phyloP scores from a whole-genome alignment of 2,113 vertebrate genomes.

The Otis tarda region DNA sequence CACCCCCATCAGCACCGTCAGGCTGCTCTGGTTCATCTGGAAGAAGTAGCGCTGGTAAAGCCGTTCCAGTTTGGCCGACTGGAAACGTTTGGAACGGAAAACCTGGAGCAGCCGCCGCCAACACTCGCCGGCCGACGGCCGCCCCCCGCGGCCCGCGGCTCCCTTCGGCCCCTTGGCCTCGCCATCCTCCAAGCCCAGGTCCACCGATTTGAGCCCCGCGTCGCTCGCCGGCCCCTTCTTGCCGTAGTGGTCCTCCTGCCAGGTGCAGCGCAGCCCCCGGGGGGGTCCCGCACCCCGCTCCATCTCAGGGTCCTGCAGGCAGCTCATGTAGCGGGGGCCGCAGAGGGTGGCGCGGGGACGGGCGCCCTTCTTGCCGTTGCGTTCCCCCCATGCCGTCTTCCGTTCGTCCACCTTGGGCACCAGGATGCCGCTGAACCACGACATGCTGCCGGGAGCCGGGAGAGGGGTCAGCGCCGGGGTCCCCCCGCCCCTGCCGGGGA shows the following conservation, averaged over 20 bases:
- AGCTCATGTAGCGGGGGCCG: conserved; percentile 93
- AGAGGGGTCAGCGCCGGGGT: background rate
- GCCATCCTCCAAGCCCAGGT: conserved; percentile 86
- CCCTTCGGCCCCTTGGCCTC: conserved; percentile 73
- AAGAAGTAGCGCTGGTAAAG: conserved; percentile 99
- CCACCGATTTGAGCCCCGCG: conserved; percentile 85
- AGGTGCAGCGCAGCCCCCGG: conserved; percentile 80
- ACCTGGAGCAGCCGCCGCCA: conserved; percentile 85
- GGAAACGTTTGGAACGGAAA: conserved; percentile 96
- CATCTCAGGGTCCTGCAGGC: conserved; percentile 90
- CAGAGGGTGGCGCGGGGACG: conserved; percentile 87
- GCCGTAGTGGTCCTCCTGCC: conserved; percentile 94
- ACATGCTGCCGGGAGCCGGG: conserved; percentile 72
- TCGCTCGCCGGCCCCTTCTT: conserved; percentile 80
- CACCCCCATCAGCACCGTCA: conserved; percentile 95
- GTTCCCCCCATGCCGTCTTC: conserved; percentile 94
- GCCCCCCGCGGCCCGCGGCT: background rate
- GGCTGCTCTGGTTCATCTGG: conserved; percentile 96
- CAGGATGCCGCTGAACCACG: conserved; percentile 96
- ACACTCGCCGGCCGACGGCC: conserved; percentile 75
- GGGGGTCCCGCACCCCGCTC: conserved; percentile 51
- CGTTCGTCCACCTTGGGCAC: conserved; percentile 95
- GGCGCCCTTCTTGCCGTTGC: conserved; percentile 91
- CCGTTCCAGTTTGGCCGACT: conserved; percentile 92
- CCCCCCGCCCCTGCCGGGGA: background rate